Conservation (phyloP, 2,888 invertebrate genomes). For the Heliconius aoede region DNA sequence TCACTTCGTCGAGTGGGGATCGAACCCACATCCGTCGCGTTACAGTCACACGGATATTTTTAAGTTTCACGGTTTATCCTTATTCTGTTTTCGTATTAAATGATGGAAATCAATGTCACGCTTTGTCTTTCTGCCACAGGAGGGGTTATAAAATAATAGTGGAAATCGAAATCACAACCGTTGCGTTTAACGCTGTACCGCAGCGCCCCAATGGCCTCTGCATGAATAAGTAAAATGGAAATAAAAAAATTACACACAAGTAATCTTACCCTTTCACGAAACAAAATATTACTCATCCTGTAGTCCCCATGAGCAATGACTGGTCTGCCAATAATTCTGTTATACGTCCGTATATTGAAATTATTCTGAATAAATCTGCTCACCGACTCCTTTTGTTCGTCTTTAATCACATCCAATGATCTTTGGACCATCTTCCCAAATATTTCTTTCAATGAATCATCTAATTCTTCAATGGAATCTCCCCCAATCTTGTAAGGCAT, state of each 20-base stretch:
- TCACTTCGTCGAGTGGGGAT: too few species aligned
- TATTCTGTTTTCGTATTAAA: too few species aligned
- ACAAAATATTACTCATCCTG: constrained; percentile 60
- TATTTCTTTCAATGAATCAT: constrained; percentile 37
- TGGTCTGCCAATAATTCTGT: constrained; percentile 47
- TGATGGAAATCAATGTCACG: too few species aligned
- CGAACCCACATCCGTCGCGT: too few species aligned
- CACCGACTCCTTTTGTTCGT: constrained; percentile 55
- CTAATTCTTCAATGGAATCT: constrained; percentile 1
- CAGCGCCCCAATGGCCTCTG: too few species aligned
- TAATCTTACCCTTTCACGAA: constrained; percentile 46
- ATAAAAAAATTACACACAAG: neutral
- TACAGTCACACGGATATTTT: too few species aligned
- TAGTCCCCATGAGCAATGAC: constrained; percentile 64
- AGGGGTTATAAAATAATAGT: too few species aligned
- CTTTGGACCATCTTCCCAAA: constrained; percentile 44
- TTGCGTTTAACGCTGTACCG: too few species aligned
- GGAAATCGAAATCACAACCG: too few species aligned
- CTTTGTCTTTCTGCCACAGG: too few species aligned
- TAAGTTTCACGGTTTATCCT: too few species aligned
- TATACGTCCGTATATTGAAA: constrained; percentile 45
- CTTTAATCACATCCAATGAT: constrained; percentile 50
- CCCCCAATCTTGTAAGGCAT: constrained; percentile 46
- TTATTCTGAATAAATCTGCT: constrained; percentile 45
- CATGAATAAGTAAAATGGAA: too few species aligned